Conservation (phyloP, 2,113 vertebrate species). For the Vulpes lagopus region DNA sequence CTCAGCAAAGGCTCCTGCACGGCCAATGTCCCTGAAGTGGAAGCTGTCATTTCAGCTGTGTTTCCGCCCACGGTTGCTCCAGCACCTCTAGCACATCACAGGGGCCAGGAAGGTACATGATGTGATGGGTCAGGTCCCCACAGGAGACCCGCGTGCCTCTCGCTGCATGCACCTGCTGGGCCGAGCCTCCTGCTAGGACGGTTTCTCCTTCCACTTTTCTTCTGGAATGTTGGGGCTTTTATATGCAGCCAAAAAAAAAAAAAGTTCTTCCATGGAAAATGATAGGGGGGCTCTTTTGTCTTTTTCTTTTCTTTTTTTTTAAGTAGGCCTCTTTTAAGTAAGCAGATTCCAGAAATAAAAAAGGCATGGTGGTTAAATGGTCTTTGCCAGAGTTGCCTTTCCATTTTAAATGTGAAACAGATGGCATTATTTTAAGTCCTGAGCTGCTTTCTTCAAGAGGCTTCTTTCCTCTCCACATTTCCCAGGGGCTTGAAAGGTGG, state of each 20-base stretch:
- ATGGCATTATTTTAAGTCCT: slow-evolving; percentile 1
- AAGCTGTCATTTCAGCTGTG: neutral
- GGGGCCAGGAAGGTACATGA: fast-evolving
- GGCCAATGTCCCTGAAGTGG: neutral
- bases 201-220: neutral
- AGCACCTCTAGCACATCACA: fast-evolving
- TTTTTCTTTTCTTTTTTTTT: neutral
- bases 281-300: slow-evolving; percentile 55
- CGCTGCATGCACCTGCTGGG: fast-evolving
- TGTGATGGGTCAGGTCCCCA: fast-evolving
- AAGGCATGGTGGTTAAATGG: fast-evolving
- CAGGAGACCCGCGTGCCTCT: neutral
- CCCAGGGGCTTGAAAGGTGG: slow-evolving; percentile 15
- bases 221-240: slow-evolving; percentile 32
- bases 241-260: slow-evolving; percentile 32
- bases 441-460: neutral
- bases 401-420: slow-evolving; percentile 73
- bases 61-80: fast-evolving
- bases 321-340: slow-evolving; percentile 67
- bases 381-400: slow-evolving; percentile 55
- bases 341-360: slow-evolving; percentile 74
- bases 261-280: slow-evolving; percentile 65
- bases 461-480: slow-evolving; percentile 27
- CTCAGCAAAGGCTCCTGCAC: neutral
- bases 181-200: fast-evolving